Percentiles rank a stretch among this genome's conserved stretches.
phyloP scores from a whole-genome alignment of 37 sponge, comb jelly and placozoan genomes.

The Lycopodina hypogea region DNA sequence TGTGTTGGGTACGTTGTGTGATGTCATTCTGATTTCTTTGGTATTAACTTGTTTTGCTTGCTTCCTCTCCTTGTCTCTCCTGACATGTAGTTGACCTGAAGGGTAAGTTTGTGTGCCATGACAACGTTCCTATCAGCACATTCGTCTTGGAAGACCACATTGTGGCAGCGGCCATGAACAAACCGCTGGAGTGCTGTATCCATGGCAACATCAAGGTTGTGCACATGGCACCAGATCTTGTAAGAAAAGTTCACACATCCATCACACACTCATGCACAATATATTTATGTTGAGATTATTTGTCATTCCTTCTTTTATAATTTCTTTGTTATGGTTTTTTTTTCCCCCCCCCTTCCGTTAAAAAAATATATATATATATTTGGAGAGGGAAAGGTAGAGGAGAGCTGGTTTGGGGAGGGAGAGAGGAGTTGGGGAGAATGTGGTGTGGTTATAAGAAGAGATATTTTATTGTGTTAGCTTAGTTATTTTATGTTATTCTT shows the following conservation, averaged over 20 bases:
- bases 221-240: conserved; percentile 67
- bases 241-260: not conserved
- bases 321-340: no score
- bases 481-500: no score
- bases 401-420: not conserved
- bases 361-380: no score
- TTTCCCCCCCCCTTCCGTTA: no score
- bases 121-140: conserved; percentile 29
- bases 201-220: conserved; percentile 43
- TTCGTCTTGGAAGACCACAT: conserved; percentile 39
- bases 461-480: no score
- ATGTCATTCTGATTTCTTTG: no score
- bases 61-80: no score
- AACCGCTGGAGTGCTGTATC: conserved; percentile 42
- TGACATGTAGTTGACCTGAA: not conserved
- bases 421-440: not conserved
- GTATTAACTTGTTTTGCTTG: no score
- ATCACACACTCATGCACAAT: not conserved
- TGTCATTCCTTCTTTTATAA: no score
- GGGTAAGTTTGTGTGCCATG: conserved; percentile 7
- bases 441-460: no score
- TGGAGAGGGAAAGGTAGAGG: no score
- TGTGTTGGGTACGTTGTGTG: no score
- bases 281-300: not conserved
- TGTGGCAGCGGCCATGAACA: conserved; percentile 10